Evolutionary conservation across 2,113 vertebrate genomes (phyloP).

Genomic region (Thermophis baileyi): DNA sequence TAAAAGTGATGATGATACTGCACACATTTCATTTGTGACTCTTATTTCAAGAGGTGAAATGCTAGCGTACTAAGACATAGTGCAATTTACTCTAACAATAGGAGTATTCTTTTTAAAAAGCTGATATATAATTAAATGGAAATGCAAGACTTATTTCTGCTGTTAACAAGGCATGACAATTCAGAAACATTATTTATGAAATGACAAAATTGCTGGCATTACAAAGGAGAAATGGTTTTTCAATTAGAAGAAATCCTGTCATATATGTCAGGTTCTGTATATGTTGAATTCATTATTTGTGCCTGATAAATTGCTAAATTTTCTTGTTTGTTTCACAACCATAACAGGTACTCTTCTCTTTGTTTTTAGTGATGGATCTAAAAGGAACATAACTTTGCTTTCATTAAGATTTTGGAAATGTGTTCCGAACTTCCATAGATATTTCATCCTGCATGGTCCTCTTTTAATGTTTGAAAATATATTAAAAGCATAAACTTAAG

Average conservation of each 20-base stretch:
- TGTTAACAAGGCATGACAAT: conserved; percentile 23
- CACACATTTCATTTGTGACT: conserved; percentile 40
- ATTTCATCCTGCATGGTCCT: neutral
- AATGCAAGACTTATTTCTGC: conserved; percentile 27
- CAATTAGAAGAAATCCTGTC: conserved; percentile 28
- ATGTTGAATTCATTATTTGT: neutral
- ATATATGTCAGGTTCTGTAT: conserved; percentile 34
- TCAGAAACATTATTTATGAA: conserved; percentile 37
- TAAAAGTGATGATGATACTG: conserved; percentile 12
- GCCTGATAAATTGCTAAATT: conserved; percentile 8
- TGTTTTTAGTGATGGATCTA: neutral
- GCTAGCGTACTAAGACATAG: conserved; percentile 33
- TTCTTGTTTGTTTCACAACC: neutral
- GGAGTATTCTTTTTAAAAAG: conserved; percentile 33
- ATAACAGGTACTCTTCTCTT: neutral
- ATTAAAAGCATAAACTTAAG: neutral
- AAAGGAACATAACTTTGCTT: neutral
- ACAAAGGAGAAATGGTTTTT: conserved; percentile 45
- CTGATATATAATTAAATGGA: conserved; percentile 25
- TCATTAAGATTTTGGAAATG: neutral
- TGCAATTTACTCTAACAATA: conserved; percentile 33
- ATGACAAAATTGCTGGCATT: conserved; percentile 38
- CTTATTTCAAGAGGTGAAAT: conserved; percentile 32
- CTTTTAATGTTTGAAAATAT: neutral
- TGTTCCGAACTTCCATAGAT: neutral